phyloP scores from a whole-genome alignment of 2,797 vertebrate genomes.

The Anguilla pacifica region DNA sequence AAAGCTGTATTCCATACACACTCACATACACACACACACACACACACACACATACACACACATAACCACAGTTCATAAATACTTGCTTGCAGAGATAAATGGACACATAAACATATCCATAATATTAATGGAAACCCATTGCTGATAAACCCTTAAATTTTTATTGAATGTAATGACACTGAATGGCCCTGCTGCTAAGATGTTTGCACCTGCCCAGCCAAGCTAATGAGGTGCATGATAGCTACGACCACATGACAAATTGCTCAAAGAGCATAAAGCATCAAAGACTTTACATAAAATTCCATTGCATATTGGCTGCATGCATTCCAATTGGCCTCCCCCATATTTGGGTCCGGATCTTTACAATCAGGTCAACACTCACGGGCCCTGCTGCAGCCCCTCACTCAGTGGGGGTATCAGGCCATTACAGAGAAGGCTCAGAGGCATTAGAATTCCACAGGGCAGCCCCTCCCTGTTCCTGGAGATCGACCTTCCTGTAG shows the following conservation, averaged over 20 bases:
- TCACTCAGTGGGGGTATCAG: neutral
- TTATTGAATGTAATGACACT: neutral
- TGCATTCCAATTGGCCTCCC: neutral
- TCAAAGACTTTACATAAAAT: neutral
- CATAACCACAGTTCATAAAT: neutral
- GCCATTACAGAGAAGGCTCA: no score
- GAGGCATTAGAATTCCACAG: no score
- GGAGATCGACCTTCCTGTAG: no score
- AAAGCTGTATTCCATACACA: neutral
- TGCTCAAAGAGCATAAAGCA: neutral
- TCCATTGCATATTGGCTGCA: neutral
- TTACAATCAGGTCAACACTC: neutral
- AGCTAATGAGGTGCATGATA: neutral
- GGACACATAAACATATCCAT: neutral
- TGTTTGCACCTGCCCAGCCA: neutral
- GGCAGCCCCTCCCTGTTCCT: no score
- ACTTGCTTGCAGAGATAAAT: neutral
- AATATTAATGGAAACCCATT: neutral
- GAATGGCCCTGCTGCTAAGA: neutral
- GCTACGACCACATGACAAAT: neutral
- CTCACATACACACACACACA: neutral
- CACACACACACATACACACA: neutral
- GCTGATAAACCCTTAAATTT: neutral
- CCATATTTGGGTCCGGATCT: no score
- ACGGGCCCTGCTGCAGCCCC: neutral